Percentiles rank a stretch among this genome's conserved stretches.
Evolutionary conservation across 2,888 invertebrate genomes (phyloP).

Genomic region (Mesodorylaimus sp.): DNA sequence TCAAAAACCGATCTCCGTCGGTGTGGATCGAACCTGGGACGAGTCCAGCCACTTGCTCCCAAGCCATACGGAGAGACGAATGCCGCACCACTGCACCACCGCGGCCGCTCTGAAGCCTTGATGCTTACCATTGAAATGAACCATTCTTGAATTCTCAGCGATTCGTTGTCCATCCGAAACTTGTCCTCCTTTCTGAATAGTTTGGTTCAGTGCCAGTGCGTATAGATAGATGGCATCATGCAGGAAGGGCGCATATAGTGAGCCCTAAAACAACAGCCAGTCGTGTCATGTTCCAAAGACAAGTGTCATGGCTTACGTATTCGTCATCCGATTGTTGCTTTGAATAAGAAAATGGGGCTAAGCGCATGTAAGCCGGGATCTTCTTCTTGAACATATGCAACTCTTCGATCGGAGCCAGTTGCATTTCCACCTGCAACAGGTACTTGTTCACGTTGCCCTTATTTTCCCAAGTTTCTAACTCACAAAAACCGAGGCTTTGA

Average conservation of each 20-base stretch:
- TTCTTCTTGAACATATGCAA: background rate
- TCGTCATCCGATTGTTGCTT: background rate
- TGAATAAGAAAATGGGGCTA: background rate
- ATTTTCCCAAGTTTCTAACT: background rate
- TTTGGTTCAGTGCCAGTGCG: constrained; percentile 1
- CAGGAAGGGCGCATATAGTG: constrained; percentile 6
- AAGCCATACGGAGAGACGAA: too few relatives aligned
- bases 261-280: constrained; percentile 2
- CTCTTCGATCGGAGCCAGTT: background rate
- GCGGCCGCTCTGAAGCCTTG: background rate
- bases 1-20: background rate
- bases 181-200: background rate
- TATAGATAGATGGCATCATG: constrained; percentile 8
- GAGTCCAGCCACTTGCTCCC: too few relatives aligned
- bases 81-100: too few relatives aligned
- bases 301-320: background rate
- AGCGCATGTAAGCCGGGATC: background rate
- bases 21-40: background rate
- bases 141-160: background rate
- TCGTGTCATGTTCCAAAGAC: background rate
- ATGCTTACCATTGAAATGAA: background rate
- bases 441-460: background rate
- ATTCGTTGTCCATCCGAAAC: background rate
- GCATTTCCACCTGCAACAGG: constrained; percentile 2
- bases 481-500: background rate